Evolutionary conservation across 2,113 vertebrate species (phyloP).

Genomic region (Ctenodactylus gundi): DNA sequence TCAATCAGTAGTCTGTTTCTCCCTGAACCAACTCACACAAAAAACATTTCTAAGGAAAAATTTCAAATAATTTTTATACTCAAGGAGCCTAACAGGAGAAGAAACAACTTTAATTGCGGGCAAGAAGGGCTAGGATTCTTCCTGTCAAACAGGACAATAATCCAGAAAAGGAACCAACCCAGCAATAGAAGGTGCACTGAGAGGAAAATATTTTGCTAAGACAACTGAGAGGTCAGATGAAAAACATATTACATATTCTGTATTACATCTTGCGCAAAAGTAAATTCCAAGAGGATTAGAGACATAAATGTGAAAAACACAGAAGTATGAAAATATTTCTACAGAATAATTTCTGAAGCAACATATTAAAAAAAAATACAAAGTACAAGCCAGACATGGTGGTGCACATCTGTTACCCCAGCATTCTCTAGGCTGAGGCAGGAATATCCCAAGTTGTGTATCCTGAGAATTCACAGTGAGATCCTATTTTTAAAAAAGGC

Average conservation of each 20-base stretch:
- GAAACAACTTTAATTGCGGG: not conserved
- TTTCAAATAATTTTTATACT: not conserved
- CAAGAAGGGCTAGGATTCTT: not conserved
- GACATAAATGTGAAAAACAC: not conserved
- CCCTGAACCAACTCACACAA: not conserved
- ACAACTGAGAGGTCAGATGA: not conserved
- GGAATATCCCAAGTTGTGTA: too few relatives aligned
- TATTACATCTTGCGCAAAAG: not conserved
- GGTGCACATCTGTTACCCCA: too few relatives aligned
- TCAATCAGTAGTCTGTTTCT: not conserved
- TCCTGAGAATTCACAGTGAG: too few relatives aligned
- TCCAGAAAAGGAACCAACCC: not conserved
- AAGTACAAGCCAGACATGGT: not conserved
- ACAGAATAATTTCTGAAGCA: slow-evolving; percentile 18
- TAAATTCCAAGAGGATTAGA: not conserved
- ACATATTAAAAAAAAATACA: not conserved
- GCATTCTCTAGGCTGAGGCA: too few relatives aligned
- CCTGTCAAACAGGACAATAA: not conserved
- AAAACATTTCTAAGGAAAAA: not conserved
- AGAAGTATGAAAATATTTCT: not conserved
- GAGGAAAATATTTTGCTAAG: not conserved
- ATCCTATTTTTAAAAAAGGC: too few relatives aligned
- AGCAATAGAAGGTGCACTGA: not conserved
- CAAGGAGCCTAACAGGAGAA: not conserved
- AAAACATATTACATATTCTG: not conserved